A percentile compares a stretch with the other conserved stretches of the same genome.
These are phyloP conservation scores for Cylloceria caligata DNA, from an alignment of 2,888 invertebrate genomes.

Conservation along the genomic window DNA sequence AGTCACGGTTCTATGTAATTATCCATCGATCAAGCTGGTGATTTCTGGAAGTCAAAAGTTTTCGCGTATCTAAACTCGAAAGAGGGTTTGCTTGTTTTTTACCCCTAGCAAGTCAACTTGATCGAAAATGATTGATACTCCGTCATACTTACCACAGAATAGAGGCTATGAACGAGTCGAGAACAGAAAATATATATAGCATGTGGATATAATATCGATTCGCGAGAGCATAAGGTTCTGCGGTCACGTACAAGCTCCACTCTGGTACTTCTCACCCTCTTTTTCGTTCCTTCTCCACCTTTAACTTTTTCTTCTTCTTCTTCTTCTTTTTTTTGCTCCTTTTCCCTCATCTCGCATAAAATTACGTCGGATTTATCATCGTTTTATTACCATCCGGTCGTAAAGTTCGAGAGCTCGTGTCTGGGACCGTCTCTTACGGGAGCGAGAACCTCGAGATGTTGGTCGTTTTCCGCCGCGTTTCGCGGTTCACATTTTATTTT, in stretches of 20 bases:
- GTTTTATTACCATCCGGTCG: slow-evolving; percentile 63
- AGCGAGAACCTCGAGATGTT: slow-evolving; percentile 20
- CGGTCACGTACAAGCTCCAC: slow-evolving; percentile 53
- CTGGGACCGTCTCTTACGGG: slow-evolving; percentile 1
- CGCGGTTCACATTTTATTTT: slow-evolving; percentile 42
- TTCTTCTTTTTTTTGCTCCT: slow-evolving; percentile 44
- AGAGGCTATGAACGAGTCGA: background rate
- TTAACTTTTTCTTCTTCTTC: slow-evolving; percentile 29
- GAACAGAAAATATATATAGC: slow-evolving; percentile 16
- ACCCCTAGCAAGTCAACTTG: slow-evolving; percentile 6
- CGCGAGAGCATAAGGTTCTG: slow-evolving; percentile 38
- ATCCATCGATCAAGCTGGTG: slow-evolving; percentile 39
- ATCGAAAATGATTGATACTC: slow-evolving; percentile 62
- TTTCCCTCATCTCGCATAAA: slow-evolving; percentile 59
- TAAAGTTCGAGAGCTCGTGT: slow-evolving; percentile 59
- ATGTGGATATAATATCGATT: slow-evolving; percentile 50
- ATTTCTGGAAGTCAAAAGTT: slow-evolving; percentile 13
- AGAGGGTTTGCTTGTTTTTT: slow-evolving; percentile 14
- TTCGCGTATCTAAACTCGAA: background rate
- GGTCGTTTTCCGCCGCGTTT: slow-evolving; percentile 42
- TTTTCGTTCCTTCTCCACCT: slow-evolving; percentile 33
- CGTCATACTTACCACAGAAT: slow-evolving; percentile 32
- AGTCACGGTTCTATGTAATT: no score
- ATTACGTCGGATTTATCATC: slow-evolving; percentile 64
- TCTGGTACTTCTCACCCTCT: slow-evolving; percentile 41